phyloP scores from a whole-genome alignment of 1,140 invertebrate genomes.

The Bombus consobrinus region DNA sequence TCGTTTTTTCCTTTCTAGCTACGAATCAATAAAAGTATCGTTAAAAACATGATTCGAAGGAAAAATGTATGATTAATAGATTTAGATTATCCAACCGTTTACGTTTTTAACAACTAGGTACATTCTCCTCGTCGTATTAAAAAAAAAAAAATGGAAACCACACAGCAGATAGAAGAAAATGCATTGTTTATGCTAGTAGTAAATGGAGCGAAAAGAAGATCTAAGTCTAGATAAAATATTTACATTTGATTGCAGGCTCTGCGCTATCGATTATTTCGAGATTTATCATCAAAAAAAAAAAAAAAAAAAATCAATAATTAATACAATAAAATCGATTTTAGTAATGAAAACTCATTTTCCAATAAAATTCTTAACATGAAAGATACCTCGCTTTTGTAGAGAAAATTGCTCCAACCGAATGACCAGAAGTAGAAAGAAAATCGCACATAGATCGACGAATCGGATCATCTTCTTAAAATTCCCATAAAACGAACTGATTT shows the following conservation, averaged over 20 bases:
- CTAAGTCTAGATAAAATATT: too few relatives aligned
- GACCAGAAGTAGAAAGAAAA: conserved; percentile 44
- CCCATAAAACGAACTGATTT: not conserved
- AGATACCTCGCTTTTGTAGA: conserved; percentile 49
- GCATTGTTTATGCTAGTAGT: not conserved
- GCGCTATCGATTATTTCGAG: too few relatives aligned
- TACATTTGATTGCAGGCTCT: too few relatives aligned
- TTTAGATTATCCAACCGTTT: not conserved
- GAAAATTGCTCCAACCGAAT: conserved; percentile 47
- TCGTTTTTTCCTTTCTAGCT: not conserved
- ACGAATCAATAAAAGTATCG: not conserved
- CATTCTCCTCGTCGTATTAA: not conserved
- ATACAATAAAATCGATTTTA: too few relatives aligned
- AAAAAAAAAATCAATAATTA: not conserved
- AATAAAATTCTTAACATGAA: not conserved
- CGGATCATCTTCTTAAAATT: conserved; percentile 49
- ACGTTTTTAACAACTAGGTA: too few relatives aligned
- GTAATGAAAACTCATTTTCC: too few relatives aligned
- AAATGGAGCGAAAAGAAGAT: not conserved
- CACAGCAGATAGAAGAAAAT: not conserved
- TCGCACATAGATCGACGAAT: conserved; percentile 22
- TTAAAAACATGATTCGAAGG: not conserved
- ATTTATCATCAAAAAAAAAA: not conserved
- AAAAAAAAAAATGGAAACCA: not conserved
- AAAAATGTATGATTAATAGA: not conserved